A percentile compares a stretch with the other conserved stretches of the same genome.
These are phyloP conservation scores for Craseonycteris thonglongyai DNA, from an alignment of 2,113 vertebrate species.

Conservation along the genomic window DNA sequence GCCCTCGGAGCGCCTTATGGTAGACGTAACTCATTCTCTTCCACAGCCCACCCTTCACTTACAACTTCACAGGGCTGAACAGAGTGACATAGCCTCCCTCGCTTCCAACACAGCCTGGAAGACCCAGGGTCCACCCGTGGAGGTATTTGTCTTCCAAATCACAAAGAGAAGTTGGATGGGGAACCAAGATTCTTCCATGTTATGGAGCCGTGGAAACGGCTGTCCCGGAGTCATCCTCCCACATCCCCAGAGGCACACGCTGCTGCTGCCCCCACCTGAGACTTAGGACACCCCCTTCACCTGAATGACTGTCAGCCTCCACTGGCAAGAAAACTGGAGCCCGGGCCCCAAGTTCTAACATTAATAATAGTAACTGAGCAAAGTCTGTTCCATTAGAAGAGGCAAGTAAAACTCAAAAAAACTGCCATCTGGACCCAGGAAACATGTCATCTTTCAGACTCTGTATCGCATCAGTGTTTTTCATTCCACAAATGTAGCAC, in stretches of 20 bases:
- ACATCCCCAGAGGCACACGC: not conserved
- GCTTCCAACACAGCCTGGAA: not conserved
- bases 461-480: constrained; percentile 48
- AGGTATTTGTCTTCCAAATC: not conserved
- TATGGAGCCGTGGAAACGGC: not conserved
- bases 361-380: not conserved
- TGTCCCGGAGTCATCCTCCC: not conserved
- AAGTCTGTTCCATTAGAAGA: constrained; percentile 34
- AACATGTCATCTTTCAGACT: constrained; percentile 54
- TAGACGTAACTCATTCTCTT: not conserved
- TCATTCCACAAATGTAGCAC: constrained; percentile 54
- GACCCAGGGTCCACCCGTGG: not conserved
- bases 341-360: not conserved
- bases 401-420: constrained; percentile 19
- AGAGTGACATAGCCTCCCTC: not conserved
- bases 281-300: not conserved
- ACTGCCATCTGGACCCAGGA: constrained; percentile 57
- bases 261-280: not conserved
- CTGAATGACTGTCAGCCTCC: not conserved
- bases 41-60: not conserved
- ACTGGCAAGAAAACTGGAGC: not conserved
- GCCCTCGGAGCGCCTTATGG: not conserved
- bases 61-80: not conserved
- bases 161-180: not conserved
- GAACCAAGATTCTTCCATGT: not conserved